Conservation (phyloP, 2,113 vertebrate genomes). For the Desmodus rotundus region DNA sequence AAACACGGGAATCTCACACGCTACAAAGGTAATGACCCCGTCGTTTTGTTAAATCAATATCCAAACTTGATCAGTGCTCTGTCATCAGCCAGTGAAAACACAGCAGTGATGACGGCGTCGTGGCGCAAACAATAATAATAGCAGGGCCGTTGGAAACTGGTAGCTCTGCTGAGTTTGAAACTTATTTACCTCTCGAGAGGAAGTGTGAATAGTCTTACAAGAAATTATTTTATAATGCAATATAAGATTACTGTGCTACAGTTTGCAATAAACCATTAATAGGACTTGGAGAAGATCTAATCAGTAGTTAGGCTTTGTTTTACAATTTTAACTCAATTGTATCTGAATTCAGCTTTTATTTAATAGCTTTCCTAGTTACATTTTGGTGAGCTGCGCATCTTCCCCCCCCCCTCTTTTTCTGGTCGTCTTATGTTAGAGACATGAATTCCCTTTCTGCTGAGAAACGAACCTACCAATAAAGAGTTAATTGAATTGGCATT, state of each 20-base stretch:
- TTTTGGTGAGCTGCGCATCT: neutral
- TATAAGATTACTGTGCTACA: neutral
- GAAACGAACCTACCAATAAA: slow-evolving; percentile 73
- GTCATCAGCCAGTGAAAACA: slow-evolving; percentile 45
- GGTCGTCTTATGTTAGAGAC: neutral
- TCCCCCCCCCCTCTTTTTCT: neutral
- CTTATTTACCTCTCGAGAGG: slow-evolving; percentile 14
- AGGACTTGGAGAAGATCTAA: slow-evolving; percentile 31
- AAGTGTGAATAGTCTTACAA: neutral
- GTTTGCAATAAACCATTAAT: slow-evolving; percentile 12
- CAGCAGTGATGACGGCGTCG: neutral
- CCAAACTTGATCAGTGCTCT: slow-evolving; percentile 38
- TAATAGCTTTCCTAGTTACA: slow-evolving; percentile 18
- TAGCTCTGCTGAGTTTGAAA: neutral
- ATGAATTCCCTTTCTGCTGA: slow-evolving; percentile 48
- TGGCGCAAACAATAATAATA: neutral
- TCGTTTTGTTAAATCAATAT: slow-evolving; percentile 51
- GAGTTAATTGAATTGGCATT: slow-evolving; percentile 84
- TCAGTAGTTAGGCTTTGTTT: slow-evolving; percentile 38
- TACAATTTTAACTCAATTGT: neutral
- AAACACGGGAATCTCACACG: slow-evolving; percentile 12
- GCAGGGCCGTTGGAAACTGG: neutral
- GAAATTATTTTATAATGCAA: slow-evolving; percentile 35
- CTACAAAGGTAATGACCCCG: slow-evolving; percentile 39
- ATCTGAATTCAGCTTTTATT: slow-evolving; percentile 37